These are phyloP conservation scores for Campopleginae sp. DNA, from an alignment of 2,888 invertebrate species.

Conservation along the genomic window DNA sequence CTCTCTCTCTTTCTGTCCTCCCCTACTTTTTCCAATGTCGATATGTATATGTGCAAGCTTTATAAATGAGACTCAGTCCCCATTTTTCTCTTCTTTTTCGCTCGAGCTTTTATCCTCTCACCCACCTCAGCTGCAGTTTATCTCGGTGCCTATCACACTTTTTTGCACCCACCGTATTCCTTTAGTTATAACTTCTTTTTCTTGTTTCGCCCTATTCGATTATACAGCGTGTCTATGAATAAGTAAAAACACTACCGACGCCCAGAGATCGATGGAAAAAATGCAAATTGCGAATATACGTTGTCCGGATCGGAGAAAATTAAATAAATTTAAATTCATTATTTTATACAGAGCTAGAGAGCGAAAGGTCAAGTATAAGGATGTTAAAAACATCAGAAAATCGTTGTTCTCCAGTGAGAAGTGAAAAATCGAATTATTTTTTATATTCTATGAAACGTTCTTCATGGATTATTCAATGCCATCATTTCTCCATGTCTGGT, in stretches of 20 bases:
- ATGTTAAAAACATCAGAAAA: not conserved
- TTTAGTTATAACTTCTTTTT: conserved; percentile 3
- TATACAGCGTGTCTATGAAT: conserved; percentile 33
- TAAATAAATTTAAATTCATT: not conserved
- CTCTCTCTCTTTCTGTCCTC: not conserved
- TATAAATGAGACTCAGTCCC: conserved; percentile 21
- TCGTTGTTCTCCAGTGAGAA: not conserved
- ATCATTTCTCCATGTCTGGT: not conserved
- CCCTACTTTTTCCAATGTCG: conserved; percentile 6
- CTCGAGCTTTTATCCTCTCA: conserved; percentile 41
- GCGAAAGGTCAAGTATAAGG: too few relatives aligned
- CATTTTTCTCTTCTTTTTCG: conserved; percentile 51
- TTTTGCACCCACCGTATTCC: conserved; percentile 23
- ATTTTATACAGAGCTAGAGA: not conserved
- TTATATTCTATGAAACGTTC: not conserved
- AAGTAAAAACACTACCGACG: not conserved
- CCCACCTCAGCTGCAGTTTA: conserved; percentile 35
- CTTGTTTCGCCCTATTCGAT: conserved; percentile 39
- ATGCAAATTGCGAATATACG: not conserved
- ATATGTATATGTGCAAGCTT: conserved; percentile 25
- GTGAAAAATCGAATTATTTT: not conserved
- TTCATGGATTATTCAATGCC: not conserved
- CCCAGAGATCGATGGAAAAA: not conserved
- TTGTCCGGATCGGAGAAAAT: not conserved
- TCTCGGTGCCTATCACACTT: conserved; percentile 49